Evolutionary conservation across 1,140 invertebrate species (phyloP).

Genomic region (Bombus terrestris): DNA sequence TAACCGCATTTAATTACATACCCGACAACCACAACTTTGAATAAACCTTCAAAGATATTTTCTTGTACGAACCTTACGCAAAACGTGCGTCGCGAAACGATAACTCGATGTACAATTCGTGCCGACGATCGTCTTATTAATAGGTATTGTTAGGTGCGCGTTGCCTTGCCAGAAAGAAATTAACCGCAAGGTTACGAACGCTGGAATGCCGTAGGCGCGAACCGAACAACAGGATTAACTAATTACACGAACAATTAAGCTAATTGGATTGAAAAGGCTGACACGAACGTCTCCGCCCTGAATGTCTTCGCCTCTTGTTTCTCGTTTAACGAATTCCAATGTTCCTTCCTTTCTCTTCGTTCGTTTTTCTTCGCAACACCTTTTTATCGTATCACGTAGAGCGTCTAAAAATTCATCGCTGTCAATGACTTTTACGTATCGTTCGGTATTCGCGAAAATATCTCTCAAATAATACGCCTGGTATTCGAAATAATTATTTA

Average conservation of each 20-base stretch:
- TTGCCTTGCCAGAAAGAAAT: slow-evolving; percentile 47
- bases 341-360: background rate
- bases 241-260: slow-evolving; percentile 46
- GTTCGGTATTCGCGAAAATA: too few species aligned
- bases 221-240: slow-evolving; percentile 62
- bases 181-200: slow-evolving; percentile 58
- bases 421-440: too few species aligned
- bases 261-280: slow-evolving; percentile 26
- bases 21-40: too few species aligned
- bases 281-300: background rate
- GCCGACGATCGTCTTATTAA: slow-evolving; percentile 37
- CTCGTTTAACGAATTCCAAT: background rate
- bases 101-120: slow-evolving; percentile 1
- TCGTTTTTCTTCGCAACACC: too few species aligned
- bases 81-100: background rate
- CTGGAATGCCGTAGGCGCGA: slow-evolving; percentile 61
- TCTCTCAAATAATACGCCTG: too few species aligned
- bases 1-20: too few species aligned
- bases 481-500: too few species aligned
- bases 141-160: slow-evolving; percentile 43
- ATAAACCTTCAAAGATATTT: background rate
- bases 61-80: background rate
- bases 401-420: too few species aligned
- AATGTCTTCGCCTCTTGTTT: too few species aligned
- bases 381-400: too few species aligned